Conservation (phyloP, 2,797 vertebrate genomes). For the Meriones psammophilus region DNA sequence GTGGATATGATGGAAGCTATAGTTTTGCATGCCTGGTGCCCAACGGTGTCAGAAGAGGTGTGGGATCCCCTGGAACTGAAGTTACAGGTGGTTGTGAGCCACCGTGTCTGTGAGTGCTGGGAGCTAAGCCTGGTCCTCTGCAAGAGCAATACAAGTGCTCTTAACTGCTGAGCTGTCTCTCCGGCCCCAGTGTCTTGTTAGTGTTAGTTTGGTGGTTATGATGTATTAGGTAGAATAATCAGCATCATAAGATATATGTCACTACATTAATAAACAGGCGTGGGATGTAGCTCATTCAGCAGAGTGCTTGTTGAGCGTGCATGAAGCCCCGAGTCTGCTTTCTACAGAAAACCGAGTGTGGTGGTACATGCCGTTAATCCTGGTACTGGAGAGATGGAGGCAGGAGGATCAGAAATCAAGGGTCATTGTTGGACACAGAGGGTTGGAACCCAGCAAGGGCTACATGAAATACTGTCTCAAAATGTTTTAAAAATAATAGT, state of each 20-base stretch:
- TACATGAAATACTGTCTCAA: neutral
- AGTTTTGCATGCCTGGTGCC: neutral
- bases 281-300: neutral
- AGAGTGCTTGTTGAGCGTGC: neutral
- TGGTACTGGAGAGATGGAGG: neutral
- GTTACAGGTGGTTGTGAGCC: neutral
- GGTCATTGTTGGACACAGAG: neutral
- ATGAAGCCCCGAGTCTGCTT: neutral
- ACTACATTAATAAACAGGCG: neutral
- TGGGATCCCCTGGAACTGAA: neutral
- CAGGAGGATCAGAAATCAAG: neutral
- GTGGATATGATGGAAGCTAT: conserved; percentile 3
- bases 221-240: conserved; percentile 53
- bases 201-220: neutral
- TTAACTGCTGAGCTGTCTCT: neutral
- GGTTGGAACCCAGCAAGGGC: neutral
- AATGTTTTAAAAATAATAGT: neutral
- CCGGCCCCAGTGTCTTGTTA: neutral
- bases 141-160: neutral
- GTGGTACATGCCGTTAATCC: neutral
- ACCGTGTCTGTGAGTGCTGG: neutral
- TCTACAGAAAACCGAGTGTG: neutral
- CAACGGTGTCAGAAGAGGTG: neutral
- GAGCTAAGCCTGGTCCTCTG: neutral
- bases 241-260: conserved; percentile 25